Percentiles rank a stretch among this genome's conserved stretches.
Conservation (phyloP, 2,888 invertebrate species). For the Galerucella nymphaeae region DNA sequence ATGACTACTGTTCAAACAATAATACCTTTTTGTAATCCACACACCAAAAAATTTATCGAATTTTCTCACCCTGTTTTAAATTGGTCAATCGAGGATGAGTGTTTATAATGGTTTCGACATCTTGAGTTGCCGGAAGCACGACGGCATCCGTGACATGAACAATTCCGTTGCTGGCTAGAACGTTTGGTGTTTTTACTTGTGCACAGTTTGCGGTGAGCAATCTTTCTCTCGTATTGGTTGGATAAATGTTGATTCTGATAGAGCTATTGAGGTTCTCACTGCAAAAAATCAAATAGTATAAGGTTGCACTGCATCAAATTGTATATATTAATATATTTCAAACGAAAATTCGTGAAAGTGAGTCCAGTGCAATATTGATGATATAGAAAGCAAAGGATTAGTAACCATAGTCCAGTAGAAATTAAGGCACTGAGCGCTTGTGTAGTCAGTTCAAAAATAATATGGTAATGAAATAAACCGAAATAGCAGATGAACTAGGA, state of each 20-base stretch:
- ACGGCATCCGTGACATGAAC: conserved; percentile 74
- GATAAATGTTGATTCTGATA: conserved; percentile 71
- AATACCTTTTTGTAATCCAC: no score
- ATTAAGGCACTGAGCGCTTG: no score
- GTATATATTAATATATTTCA: no score
- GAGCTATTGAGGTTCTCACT: conserved; percentile 66
- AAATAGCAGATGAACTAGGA: no score
- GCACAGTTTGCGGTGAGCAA: conserved; percentile 77
- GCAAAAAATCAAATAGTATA: conserved; percentile 37
- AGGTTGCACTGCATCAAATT: no score
- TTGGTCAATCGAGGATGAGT: conserved; percentile 71
- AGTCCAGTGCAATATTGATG: no score
- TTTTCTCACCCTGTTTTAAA: conserved; percentile 65
- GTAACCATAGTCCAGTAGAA: no score
- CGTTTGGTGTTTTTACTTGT: conserved; percentile 70
- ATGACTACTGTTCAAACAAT: not conserved
- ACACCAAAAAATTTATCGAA: not conserved
- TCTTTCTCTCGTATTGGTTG: conserved; percentile 64
- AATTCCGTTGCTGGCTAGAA: conserved; percentile 74
- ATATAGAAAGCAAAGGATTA: no score
- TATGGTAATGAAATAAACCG: no score
- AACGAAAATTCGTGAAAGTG: no score
- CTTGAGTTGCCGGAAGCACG: conserved; percentile 68
- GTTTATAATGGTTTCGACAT: conserved; percentile 70
- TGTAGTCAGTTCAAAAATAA: no score